Conservation (phyloP, 1,140 invertebrate species). For the Drosophila bocki region DNA sequence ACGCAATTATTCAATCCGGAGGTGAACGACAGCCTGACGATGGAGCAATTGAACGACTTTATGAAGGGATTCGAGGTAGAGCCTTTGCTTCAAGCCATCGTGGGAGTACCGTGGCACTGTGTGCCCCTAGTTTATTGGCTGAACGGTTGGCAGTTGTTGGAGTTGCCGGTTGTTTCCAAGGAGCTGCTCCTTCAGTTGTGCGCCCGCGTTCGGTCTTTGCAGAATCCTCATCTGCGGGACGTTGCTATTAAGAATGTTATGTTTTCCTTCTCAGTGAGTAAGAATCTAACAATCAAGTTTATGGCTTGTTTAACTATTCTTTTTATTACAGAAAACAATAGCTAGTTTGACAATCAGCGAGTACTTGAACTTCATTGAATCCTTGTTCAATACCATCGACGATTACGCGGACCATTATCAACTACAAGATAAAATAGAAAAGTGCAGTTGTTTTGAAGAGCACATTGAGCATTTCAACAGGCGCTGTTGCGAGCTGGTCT, state of each 20-base stretch:
- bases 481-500: constrained; percentile 53
- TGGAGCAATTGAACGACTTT: constrained; percentile 19
- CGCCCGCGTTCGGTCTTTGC: constrained; percentile 54
- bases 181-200: constrained; percentile 53
- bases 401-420: constrained; percentile 34
- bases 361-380: constrained; percentile 64
- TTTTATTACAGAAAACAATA: constrained; percentile 35
- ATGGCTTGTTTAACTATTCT: neutral
- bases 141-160: constrained; percentile 10
- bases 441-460: constrained; percentile 20
- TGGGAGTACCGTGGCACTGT: constrained; percentile 59
- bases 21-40: constrained; percentile 28
- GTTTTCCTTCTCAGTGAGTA: constrained; percentile 53
- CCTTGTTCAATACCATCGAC: constrained; percentile 63
- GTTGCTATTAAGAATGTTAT: constrained; percentile 15
- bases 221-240: constrained; percentile 49
- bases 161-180: constrained; percentile 6
- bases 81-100: constrained; percentile 44
- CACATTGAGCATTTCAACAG: constrained; percentile 39
- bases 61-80: neutral
- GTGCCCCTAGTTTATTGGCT: constrained; percentile 71
- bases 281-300: no score
- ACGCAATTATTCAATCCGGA: constrained; percentile 71
- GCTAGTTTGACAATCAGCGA: constrained; percentile 47
- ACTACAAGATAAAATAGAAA: constrained; percentile 41